Percentiles rank a stretch among this genome's conserved stretches.
Conservation (phyloP, 2,797 vertebrate genomes). For the Heterohyrax brucei region DNA sequence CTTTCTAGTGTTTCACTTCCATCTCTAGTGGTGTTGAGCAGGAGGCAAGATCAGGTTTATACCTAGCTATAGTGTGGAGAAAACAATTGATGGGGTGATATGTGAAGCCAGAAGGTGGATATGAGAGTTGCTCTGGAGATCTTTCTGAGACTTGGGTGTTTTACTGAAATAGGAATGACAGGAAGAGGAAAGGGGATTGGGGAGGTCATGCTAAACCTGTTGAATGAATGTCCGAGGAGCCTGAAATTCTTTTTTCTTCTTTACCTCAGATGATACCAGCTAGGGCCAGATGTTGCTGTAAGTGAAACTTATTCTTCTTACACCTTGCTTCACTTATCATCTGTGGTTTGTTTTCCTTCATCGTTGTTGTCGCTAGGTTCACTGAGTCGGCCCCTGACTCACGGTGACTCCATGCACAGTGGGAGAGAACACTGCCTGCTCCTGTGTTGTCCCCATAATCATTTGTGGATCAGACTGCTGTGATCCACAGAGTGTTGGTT, state of each 20-base stretch:
- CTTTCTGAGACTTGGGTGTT: too few relatives aligned
- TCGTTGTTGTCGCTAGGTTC: background rate
- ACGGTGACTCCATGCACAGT: too few relatives aligned
- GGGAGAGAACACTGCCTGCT: background rate
- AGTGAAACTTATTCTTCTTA: background rate
- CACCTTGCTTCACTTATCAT: background rate
- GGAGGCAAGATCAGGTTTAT: background rate
- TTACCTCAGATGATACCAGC: background rate
- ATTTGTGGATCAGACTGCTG: background rate
- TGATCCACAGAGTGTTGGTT: background rate
- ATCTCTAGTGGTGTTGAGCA: background rate
- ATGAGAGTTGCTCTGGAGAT: background rate
- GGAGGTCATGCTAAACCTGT: background rate
- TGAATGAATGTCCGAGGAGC: background rate
- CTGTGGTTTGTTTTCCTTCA: background rate
- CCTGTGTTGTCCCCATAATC: background rate
- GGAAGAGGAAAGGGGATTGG: background rate
- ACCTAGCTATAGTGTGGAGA: background rate
- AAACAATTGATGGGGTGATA: background rate
- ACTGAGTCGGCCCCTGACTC: too few relatives aligned
- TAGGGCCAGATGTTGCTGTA: background rate
- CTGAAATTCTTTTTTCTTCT: slow-evolving; percentile 3
- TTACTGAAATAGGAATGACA: background rate
- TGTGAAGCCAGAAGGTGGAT: background rate
- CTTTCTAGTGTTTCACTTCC: background rate